Conservation (phyloP, 2,113 vertebrate species). For the Cairina moschata region DNA sequence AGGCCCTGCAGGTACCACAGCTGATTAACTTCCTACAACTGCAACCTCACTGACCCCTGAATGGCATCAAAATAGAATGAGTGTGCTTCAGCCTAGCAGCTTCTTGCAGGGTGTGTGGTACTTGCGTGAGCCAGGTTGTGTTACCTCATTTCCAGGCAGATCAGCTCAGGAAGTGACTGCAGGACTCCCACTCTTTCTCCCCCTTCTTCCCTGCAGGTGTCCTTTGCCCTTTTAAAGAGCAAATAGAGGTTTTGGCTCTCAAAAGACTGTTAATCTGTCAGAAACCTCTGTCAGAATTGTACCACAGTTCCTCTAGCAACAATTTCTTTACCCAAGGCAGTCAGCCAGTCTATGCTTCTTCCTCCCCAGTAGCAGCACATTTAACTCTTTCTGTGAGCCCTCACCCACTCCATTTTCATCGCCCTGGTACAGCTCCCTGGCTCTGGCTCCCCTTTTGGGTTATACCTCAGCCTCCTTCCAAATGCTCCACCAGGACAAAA, state of each 20-base stretch:
- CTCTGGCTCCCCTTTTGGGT: neutral
- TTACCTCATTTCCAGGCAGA: neutral
- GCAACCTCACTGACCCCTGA: neutral
- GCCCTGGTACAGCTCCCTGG: neutral
- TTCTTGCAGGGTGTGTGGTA: neutral
- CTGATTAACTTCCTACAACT: neutral
- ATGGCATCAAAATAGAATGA: neutral
- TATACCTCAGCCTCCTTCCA: neutral
- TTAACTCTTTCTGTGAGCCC: neutral
- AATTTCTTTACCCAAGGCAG: neutral
- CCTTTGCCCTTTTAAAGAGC: neutral
- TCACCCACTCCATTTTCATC: neutral
- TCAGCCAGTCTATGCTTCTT: neutral
- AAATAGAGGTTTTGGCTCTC: neutral
- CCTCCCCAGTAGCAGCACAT: neutral
- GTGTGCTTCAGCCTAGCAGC: neutral
- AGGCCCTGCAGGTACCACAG: slow-evolving; percentile 1
- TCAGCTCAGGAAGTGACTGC: neutral
- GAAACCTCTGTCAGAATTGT: neutral
- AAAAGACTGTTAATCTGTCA: neutral
- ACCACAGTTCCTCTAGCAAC: neutral
- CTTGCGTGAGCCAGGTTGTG: neutral
- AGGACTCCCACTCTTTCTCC: neutral
- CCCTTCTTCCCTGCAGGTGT: neutral
- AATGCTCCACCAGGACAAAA: neutral